These are phyloP conservation scores for Gavia stellata DNA, from an alignment of 2,113 vertebrate genomes.

Conservation along the genomic window DNA sequence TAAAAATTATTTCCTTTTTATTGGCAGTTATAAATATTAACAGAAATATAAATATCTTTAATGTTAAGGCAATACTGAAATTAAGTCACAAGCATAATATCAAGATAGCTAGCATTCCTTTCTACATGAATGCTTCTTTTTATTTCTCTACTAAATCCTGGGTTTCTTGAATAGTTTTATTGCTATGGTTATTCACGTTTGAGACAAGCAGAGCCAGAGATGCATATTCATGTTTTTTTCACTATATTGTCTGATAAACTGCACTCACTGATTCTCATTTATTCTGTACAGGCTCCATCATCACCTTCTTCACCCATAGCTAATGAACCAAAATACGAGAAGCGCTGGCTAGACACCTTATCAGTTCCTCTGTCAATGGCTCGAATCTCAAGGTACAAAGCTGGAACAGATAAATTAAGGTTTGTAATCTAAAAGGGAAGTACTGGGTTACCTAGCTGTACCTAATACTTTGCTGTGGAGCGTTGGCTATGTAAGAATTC, in stretches of 20 bases:
- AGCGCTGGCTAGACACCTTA: conserved; percentile 88
- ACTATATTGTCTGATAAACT: neutral
- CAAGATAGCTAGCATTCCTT: neutral
- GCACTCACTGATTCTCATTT: conserved; percentile 67
- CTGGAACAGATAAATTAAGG: conserved; percentile 87
- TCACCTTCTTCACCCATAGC: conserved; percentile 85
- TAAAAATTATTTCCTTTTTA: neutral
- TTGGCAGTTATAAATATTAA: neutral
- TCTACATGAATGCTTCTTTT: neutral
- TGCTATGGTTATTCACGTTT: neutral
- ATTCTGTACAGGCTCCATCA: conserved; percentile 81
- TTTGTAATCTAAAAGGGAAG: conserved; percentile 71
- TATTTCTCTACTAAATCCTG: neutral
- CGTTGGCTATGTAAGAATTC: conserved; percentile 31
- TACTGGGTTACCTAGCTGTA: conserved; percentile 22
- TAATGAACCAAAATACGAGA: conserved; percentile 92
- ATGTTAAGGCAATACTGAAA: neutral
- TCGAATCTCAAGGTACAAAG: conserved; percentile 88
- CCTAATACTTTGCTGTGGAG: neutral
- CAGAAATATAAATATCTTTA: neutral
- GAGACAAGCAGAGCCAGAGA: neutral
- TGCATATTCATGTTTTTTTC: neutral
- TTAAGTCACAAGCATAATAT: neutral
- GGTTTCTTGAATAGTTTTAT: neutral
- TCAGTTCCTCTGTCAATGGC: conserved; percentile 87